Evolutionary conservation across 2,888 invertebrate genomes (phyloP), one percentile per base, ranked within the genome.

Genomic region (Sialis lutaria): DNA sequence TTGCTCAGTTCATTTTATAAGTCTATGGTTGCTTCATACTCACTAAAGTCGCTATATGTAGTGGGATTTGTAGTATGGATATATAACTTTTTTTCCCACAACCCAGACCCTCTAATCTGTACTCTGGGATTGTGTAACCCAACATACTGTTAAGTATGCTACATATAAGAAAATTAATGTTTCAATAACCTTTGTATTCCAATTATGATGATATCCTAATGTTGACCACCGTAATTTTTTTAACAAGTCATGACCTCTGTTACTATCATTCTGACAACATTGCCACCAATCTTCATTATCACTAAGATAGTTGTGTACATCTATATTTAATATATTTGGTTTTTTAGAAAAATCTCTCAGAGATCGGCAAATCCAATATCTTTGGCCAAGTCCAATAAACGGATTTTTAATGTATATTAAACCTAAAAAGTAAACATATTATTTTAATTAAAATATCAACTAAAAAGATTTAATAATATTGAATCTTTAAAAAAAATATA

Each of bases 151-250:
- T n/a, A n/a, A n/a, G n/a, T n/a, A n/a, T n/a, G n/a, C n/a, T n/a
- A n/a, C n/a, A n/a, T 22, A 22, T 22, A 22, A 22, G 22, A 22
- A 22, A 22, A 22, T 22, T 22, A 22, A 41, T 37, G 45, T 47
- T 48, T 42, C 50, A 57, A 65, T 68, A 67, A 83, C 79, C 74
- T 97, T 98, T 46, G 89, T 86, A 57, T 92, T 82, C 97, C 98
- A 98, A 63, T 98, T 82, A 65, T 98, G 95, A 66, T 98, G 97
- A 62, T 95, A 96, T 9, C 98, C 98, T 34, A 97, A 65, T 0
- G 97, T 98, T 1, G 85, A 78, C 98, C 98, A 98, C 55, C 97
- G 70, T 55, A 98, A 61, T 56, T 76, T 75, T 42, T 69, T 60
- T 33, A 64, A 49, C n/a, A 70, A 53, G 30, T 55, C 48, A 30